These are phyloP conservation scores for Kuschelorhynchus macadamiae DNA, from an alignment of 2,888 invertebrate species.

Conservation along the genomic window DNA sequence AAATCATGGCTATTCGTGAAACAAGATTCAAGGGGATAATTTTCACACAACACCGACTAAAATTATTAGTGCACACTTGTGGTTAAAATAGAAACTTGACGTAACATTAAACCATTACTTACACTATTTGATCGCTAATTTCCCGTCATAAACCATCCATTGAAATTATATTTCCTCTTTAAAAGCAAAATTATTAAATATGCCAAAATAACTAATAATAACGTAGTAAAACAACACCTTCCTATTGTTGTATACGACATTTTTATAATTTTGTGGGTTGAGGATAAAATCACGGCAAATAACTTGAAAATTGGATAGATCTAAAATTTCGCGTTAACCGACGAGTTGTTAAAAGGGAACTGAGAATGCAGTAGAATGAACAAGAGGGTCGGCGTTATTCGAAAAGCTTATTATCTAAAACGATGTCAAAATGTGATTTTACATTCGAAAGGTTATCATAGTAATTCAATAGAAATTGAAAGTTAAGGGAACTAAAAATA, in stretches of 20 bases:
- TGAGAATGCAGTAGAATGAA: conserved; percentile 10
- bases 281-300: conserved; percentile 13
- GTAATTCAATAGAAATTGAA: conserved; percentile 8
- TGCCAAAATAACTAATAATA: conserved; percentile 63
- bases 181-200: conserved; percentile 65
- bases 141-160: conserved; percentile 55
- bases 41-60: conserved; percentile 14
- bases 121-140: conserved; percentile 41
- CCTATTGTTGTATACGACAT: conserved; percentile 62
- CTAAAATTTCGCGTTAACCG: conserved; percentile 2
- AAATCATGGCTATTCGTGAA: conserved; percentile 35
- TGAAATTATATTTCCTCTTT: conserved; percentile 65
- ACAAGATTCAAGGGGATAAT: conserved; percentile 28
- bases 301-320: not conserved
- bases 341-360: conserved; percentile 15
- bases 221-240: conserved; percentile 65
- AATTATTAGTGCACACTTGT: conserved; percentile 14
- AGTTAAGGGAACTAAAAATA: too few relatives aligned
- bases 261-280: conserved; percentile 15
- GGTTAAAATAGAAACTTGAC: conserved; percentile 26
- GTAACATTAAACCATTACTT: conserved; percentile 46
- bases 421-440: conserved; percentile 29
- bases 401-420: conserved; percentile 36
- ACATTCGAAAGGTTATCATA: conserved; percentile 31
- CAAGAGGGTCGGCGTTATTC: conserved; percentile 11